phyloP scores from a whole-genome alignment of 2,797 vertebrate genomes.

The Esox lucius region DNA sequence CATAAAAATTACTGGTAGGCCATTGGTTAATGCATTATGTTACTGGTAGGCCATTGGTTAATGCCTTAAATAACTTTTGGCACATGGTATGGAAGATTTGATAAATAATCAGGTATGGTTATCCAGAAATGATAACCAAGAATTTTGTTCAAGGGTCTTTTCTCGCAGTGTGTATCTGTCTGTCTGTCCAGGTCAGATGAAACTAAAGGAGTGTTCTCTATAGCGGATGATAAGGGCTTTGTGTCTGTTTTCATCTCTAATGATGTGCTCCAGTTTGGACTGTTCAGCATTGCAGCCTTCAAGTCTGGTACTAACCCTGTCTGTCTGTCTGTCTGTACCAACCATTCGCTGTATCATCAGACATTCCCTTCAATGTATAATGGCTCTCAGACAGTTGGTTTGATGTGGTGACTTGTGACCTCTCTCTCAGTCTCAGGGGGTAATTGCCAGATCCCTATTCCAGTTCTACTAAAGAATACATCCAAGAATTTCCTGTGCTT shows the following conservation, averaged over 20 bases:
- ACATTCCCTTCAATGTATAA: not conserved
- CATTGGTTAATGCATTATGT: not conserved
- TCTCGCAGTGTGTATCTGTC: not conserved
- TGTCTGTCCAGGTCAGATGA: constrained; percentile 52
- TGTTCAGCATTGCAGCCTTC: constrained; percentile 53
- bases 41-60: constrained; percentile 13
- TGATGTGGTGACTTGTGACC: not conserved
- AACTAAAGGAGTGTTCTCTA: constrained; percentile 57
- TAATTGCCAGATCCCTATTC: constrained; percentile 36
- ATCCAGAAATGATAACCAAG: not conserved
- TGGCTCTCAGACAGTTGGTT: not conserved
- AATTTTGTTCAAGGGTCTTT: not conserved
- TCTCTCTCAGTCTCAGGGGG: constrained; percentile 11
- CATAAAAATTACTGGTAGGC: too few relatives aligned
- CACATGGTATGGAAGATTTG: not conserved
- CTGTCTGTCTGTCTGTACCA: not conserved
- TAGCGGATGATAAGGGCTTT: constrained; percentile 56
- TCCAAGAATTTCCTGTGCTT: constrained; percentile 46
- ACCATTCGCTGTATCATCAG: not conserved
- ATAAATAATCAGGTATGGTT: not conserved
- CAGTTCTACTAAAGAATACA: constrained; percentile 52
- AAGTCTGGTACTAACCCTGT: not conserved
- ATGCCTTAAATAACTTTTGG: constrained; percentile 12
- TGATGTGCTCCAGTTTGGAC: constrained; percentile 37
- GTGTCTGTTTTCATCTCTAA: constrained; percentile 52